A percentile compares a stretch with the other conserved stretches of the same genome.
Conservation (phyloP, 2,797 vertebrate species). For the Lemur catta region DNA sequence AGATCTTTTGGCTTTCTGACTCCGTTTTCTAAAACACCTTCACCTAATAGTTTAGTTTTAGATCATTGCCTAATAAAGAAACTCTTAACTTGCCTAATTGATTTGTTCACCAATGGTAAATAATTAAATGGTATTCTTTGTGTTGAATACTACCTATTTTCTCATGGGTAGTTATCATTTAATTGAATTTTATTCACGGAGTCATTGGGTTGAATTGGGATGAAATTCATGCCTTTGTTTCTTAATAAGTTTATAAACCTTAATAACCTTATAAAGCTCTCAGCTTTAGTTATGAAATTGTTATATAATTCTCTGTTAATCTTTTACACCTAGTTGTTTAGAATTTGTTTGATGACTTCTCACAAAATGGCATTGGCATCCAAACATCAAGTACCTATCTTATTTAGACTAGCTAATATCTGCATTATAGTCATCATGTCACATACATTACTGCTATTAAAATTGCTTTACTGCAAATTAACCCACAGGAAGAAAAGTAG, state of each 20-base stretch:
- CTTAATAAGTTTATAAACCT: no score
- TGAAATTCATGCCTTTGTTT: constrained; percentile 82
- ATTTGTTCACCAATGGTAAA: constrained; percentile 56
- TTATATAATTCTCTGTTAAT: constrained; percentile 27
- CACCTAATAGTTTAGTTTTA: not conserved
- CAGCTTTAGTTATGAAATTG: constrained; percentile 29
- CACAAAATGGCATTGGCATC: constrained; percentile 8
- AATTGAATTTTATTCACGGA: constrained; percentile 72
- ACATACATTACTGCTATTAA: not conserved
- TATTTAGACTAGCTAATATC: not conserved
- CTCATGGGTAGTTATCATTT: constrained; percentile 74
- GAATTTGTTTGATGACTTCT: constrained; percentile 32
- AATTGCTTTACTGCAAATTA: constrained; percentile 46
- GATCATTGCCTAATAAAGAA: constrained; percentile 7
- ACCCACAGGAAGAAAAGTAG: not conserved
- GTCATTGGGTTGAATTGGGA: constrained; percentile 73
- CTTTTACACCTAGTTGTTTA: not conserved
- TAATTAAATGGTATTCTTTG: constrained; percentile 38
- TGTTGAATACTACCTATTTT: constrained; percentile 44
- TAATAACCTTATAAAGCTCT: constrained; percentile 32
- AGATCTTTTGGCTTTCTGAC: not conserved
- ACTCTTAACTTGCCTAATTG: constrained; percentile 17
- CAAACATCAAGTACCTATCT: not conserved
- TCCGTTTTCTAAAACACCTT: constrained; percentile 42
- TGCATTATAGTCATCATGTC: not conserved